These are phyloP conservation scores for Periparus ater DNA, from an alignment of 2,797 vertebrate species.

Conservation along the genomic window DNA sequence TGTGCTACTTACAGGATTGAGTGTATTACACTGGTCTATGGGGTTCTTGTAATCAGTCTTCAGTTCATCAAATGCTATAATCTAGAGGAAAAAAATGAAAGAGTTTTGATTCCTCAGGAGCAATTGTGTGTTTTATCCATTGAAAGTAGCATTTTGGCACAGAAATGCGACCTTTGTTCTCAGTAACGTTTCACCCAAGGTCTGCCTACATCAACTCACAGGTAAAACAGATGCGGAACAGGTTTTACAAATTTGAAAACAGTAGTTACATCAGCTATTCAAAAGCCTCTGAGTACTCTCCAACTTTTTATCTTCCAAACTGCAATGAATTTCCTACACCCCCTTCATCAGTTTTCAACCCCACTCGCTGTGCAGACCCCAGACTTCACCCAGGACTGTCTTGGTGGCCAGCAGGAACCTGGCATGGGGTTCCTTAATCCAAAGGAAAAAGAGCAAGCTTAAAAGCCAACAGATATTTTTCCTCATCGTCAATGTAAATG, in stretches of 20 bases:
- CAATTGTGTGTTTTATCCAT: not conserved
- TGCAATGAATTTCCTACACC: fast-evolving
- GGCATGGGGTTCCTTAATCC: not conserved
- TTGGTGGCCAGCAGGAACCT: not conserved
- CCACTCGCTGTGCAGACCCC: fast-evolving
- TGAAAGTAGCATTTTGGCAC: not conserved
- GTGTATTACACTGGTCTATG: constrained; percentile 99
- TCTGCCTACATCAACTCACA: not conserved
- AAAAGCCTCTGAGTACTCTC: not conserved
- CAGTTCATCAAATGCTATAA: constrained; percentile 98
- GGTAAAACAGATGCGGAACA: not conserved
- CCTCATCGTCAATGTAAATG: not conserved
- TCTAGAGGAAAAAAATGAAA: constrained; percentile 76
- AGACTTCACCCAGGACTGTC: fast-evolving
- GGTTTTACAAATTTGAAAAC: not conserved
- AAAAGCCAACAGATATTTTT: not conserved
- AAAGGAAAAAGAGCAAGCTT: not conserved
- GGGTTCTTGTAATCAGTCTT: constrained; percentile 99
- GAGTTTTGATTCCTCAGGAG: not conserved
- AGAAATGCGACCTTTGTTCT: not conserved
- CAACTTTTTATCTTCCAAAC: not conserved
- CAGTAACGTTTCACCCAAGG: fast-evolving
- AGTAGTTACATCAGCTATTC: not conserved
- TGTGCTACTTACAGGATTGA: constrained; percentile 93
- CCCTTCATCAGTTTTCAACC: not conserved